Base-by-base conservation (phyloP, 1,140 invertebrate genomes). In the Meteorus sp. region DNA sequence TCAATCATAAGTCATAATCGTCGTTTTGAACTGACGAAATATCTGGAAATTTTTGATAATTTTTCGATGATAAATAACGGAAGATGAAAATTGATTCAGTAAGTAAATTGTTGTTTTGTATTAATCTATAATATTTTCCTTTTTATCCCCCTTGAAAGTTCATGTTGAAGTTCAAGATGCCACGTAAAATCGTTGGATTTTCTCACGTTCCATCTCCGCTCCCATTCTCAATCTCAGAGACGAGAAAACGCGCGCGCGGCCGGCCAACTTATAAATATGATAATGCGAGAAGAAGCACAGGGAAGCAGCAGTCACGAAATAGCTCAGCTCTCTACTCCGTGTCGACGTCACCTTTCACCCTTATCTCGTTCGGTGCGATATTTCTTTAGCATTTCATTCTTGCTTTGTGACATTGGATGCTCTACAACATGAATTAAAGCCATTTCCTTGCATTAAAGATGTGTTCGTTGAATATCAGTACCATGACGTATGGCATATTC, bases 191-290 rank as follows among this genome's bases (percentile, higher is more conserved):
- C 13, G 20, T 29, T 17, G 31, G 6, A 17, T 52, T 13, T 17
- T 20, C 17, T 48, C 23, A 48, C 27, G 31, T 39, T 23, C 9
- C 20, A 9, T 19, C 2, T 55, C 23, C 19, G 50, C 11, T 41
- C 23, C 19, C 39, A 52, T 44, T 43, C 27, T 55, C 39, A 55
- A 55, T 55, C 37, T 60, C 41, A 45, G 44, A 6, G 37, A 31
- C 6, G 29, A 41, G 37, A 20, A 41, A 35, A 53, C 25, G 41
- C 43, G 48, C 25, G 41, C 43, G 37, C 41, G 59, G 60, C 54
- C 60, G 45, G 58, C 56, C 29, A 60, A 66, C 60, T 68, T 66
- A 68, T 68, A 66, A 68, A 68, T 68, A 68, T 68, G 66, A 68
- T 68, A 68, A 68, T 68, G 58, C 48, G 44, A 20, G 25, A 48